Evolutionary conservation across 1,140 invertebrate species (phyloP).

Genomic region (Sminthurides bifidus): DNA sequence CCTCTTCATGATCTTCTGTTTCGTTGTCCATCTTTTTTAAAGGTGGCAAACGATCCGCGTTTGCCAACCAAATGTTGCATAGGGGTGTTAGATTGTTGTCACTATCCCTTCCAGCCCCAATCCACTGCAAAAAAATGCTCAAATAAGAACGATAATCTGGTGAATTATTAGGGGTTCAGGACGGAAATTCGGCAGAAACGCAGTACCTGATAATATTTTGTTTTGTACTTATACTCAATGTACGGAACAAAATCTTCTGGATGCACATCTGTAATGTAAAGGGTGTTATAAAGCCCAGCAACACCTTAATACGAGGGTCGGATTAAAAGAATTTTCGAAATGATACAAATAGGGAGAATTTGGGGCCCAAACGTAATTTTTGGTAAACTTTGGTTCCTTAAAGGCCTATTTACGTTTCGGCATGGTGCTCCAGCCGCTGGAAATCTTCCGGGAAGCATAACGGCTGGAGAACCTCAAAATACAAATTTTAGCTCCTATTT

Average conservation of each 20-base stretch:
- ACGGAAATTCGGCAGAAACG: too few species aligned
- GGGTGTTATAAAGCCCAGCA: too few species aligned
- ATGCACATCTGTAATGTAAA: constrained; percentile 43
- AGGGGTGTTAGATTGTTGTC: constrained; percentile 63
- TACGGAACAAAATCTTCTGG: constrained; percentile 86
- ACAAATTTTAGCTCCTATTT: too few species aligned
- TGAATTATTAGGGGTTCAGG: background rate
- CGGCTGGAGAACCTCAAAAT: too few species aligned
- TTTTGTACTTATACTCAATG: constrained; percentile 68
- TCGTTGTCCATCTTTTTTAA: constrained; percentile 31
- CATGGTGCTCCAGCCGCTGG: too few species aligned
- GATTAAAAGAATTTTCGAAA: too few species aligned
- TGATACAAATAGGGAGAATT: too few species aligned
- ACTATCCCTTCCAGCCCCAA: constrained; percentile 82
- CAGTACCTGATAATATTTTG: constrained; percentile 35
- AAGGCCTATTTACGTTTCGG: too few species aligned
- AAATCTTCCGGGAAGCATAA: too few species aligned
- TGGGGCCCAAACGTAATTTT: too few species aligned
- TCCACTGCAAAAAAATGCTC: constrained; percentile 53
- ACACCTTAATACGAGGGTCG: too few species aligned
- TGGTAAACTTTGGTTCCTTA: too few species aligned
- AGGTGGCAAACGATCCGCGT: constrained; percentile 40
- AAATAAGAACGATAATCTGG: background rate
- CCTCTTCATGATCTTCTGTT: constrained; percentile 33
- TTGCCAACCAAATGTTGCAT: constrained; percentile 61